phyloP scores from a whole-genome alignment of 2,113 vertebrate species.

The Trematocara unimaculatum region DNA sequence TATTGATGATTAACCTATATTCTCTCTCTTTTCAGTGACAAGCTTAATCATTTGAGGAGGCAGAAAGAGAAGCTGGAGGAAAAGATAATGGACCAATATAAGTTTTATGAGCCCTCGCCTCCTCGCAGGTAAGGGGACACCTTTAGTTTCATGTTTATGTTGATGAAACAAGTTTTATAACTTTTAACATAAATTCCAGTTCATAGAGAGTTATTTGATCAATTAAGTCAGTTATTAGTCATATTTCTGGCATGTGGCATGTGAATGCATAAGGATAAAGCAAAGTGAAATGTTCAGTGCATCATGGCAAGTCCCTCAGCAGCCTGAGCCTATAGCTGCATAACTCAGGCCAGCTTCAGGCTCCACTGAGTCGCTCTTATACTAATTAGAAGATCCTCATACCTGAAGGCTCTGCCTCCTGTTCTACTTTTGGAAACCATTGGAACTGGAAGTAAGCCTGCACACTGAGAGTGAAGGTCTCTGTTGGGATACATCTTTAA shows the following conservation, averaged over 20 bases:
- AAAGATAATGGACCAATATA: constrained; percentile 99
- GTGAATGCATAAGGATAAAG: not conserved
- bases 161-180: not conserved
- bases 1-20: not conserved
- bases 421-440: not conserved
- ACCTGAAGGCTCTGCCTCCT: not conserved
- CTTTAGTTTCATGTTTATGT: not conserved
- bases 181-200: not conserved
- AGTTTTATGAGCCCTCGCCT: constrained; percentile 95
- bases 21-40: constrained; percentile 78
- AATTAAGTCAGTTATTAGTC: not conserved
- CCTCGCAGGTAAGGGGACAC: constrained; percentile 81
- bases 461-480: fast-evolving
- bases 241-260: not conserved
- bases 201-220: not conserved
- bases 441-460: not conserved
- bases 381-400: not conserved
- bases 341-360: not conserved
- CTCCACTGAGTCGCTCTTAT: not conserved
- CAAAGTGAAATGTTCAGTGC: not conserved
- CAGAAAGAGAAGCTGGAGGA: constrained; percentile 99
- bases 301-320: not conserved
- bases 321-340: not conserved
- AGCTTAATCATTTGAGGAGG: constrained; percentile 91
- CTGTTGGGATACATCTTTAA: not conserved